Evolutionary conservation across 2,113 vertebrate genomes (phyloP), one percentile per base, ranked within the genome.

Genomic region (Apeltes quadracus): DNA sequence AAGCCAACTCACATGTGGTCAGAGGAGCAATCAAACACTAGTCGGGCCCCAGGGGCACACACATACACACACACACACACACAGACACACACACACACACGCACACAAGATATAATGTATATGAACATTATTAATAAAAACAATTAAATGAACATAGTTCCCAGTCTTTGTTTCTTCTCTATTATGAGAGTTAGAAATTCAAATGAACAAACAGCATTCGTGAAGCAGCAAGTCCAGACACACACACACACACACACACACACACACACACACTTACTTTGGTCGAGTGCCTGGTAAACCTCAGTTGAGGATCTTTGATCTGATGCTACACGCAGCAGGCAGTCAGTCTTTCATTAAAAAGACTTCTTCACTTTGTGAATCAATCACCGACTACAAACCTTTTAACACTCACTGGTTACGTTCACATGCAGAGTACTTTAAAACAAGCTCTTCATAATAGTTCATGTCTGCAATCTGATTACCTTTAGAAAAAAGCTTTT

Each of bases 21-120:
- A 91, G 84, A 89, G 91, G 91, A 90, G 92, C 90, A 92, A 95
- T 93, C 94, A 94, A 91, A 93, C 81, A 74, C 86, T 80, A 25
- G 59, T 34, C 53, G 76, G 62, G 79, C 79, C 87, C 70, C 61
- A 10, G 9, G 61, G 69, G 79, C 77, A 69, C 53, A 51, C 67
- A 61, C 7, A 55, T 10, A 62, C 55, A 25, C 25, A 4, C 55
- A 55, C 25, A 23, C 46, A 50, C 15, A 20, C 14, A 41, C 13
- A n/a, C 25, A 16, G 11, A 73, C 78, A 66, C 56, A n/a, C 51
- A 50, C 20, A 22, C 9, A 43, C 5, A 39, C 18, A 41, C 22
- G 59, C 38, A 44, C 25, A 72, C n/a, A n/a, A n/a, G n/a, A n/a
- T n/a, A n/a, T n/a, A n/a, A n/a, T n/a, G n/a, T n/a, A n/a, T n/a